Evolutionary conservation across 2,888 invertebrate species (phyloP), one percentile per base, ranked within the genome.

Genomic region (Odontothrips loti): DNA sequence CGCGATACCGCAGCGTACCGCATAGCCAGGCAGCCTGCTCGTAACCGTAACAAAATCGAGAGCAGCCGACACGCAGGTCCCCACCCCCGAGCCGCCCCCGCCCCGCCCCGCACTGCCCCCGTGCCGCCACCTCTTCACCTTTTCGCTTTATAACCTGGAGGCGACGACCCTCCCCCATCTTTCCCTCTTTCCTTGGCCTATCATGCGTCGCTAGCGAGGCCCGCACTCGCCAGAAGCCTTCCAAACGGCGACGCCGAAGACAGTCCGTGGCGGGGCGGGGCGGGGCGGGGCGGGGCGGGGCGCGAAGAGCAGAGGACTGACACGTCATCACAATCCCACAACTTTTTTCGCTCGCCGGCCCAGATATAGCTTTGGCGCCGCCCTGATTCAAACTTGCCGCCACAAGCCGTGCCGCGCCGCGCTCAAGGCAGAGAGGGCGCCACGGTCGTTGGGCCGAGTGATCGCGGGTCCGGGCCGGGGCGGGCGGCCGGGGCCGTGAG

Each of bases 21-120:
- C 58, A 75, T 15, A 43, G 11, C 58, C 11, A 11, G 20, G 20
- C 17, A 43, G 15, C 58, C 58, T 15, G n/a, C 58, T 58, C 68
- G 68, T 23, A 27, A 58, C 23, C 68, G 23, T 27, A 75, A 75
- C 68, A 23, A 27, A 75, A 75, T 75, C 68, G 68, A 27, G 58
- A 58, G 34, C 34, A 43, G 34, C 2, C 34, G 34, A 58, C 58
- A 58, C 58, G 58, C 17, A 17, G 51, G 51, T 51, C 23, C 23
- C 68, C 1, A 51, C 68, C 68, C 23, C 68, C 68, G n/a, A n/a
- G 68, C n/a, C n/a, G n/a, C n/a, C n/a, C n/a, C 68, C 68, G 68
- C 68, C 8, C 68, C 68, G 23, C 68, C 9, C 68, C 68, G 68
- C 68, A 23, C 68, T 9, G 23, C 68, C n/a, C 63, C 51, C 10